Evolutionary conservation across 2,113 vertebrate species (phyloP).

Genomic region (Uropsilus gracilis): DNA sequence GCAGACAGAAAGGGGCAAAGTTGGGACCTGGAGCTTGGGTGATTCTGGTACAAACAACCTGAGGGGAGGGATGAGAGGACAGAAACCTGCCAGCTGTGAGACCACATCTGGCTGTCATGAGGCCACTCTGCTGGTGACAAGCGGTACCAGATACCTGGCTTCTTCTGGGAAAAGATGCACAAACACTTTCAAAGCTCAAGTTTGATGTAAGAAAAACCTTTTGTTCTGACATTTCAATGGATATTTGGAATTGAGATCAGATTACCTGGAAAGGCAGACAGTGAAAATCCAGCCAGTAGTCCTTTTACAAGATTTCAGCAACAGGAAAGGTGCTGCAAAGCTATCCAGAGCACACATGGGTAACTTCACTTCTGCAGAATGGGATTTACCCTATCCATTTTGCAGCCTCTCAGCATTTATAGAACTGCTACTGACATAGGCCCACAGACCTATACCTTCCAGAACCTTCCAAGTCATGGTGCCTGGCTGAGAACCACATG

Average conservation of each 20-base stretch:
- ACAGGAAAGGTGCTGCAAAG: background rate
- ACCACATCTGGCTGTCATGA: background rate
- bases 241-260: background rate
- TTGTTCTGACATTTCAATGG: constrained; percentile 46
- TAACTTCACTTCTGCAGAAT: constrained; percentile 11
- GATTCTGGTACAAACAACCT: background rate
- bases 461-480: background rate
- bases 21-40: background rate
- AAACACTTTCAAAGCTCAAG: background rate
- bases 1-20: background rate
- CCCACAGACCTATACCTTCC: constrained; percentile 47
- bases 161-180: background rate
- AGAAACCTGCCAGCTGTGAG: fast-evolving
- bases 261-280: constrained; percentile 7
- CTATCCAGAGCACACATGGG: fast-evolving
- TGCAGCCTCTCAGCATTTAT: constrained; percentile 42
- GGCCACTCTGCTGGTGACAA: background rate
- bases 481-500: too few species aligned
- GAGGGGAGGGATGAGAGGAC: background rate
- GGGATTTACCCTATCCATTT: background rate
- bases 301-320: constrained; percentile 26
- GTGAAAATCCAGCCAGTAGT: constrained; percentile 22
- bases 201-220: background rate
- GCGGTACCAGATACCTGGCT: background rate
- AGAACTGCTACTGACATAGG: constrained; percentile 14